Evolutionary conservation across 2,797 vertebrate genomes (phyloP).

Genomic region (Coccyzus lansbergi): DNA sequence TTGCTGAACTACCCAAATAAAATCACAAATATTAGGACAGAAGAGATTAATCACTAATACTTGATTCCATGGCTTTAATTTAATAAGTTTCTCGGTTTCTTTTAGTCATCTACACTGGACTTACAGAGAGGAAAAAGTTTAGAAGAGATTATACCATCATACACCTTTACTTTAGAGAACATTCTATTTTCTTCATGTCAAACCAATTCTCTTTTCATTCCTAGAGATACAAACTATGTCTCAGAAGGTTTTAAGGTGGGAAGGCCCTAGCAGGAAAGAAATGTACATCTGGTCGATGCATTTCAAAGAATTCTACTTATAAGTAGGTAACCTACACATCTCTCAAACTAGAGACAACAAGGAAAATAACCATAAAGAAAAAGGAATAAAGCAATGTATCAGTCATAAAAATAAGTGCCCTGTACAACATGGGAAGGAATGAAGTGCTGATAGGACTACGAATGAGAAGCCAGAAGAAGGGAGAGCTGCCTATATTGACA

Average conservation of each 20-base stretch:
- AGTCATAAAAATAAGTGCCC: not conserved
- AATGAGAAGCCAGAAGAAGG: not conserved
- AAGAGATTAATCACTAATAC: not conserved
- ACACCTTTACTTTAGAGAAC: not conserved
- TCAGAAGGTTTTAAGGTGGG: not conserved
- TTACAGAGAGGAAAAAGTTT: not conserved
- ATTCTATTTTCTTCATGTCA: not conserved
- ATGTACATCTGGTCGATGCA: rapidly evolving
- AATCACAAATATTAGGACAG: not conserved
- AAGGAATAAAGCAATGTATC: not conserved
- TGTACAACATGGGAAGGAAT: not conserved
- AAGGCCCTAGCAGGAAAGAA: not conserved
- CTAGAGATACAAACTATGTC: not conserved
- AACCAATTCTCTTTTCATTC: not conserved
- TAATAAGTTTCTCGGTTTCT: not conserved
- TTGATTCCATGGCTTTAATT: not conserved
- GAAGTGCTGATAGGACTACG: not conserved
- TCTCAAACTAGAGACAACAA: not conserved
- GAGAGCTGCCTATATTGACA: not conserved
- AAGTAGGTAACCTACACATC: not conserved
- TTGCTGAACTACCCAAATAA: not conserved
- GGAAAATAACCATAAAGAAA: not conserved
- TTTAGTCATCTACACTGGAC: not conserved
- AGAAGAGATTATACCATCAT: not conserved
- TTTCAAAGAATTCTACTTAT: not conserved